Percentiles rank a stretch among this genome's conserved stretches.
Conservation (phyloP, 1,140 invertebrate genomes). For the Magallana angulata region DNA sequence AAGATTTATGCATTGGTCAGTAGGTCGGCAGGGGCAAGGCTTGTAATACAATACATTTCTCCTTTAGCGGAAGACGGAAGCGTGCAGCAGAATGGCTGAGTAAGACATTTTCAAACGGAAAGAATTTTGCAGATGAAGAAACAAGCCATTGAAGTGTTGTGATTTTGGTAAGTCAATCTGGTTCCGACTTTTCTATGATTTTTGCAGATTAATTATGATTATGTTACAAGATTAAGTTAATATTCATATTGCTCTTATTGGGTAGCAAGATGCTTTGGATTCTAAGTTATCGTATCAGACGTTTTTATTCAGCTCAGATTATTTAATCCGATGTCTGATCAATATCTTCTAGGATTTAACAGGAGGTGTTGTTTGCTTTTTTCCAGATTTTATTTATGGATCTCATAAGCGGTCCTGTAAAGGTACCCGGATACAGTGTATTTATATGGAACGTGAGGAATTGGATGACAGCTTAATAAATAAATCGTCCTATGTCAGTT, state of each 20-base stretch:
- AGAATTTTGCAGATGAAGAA: not conserved
- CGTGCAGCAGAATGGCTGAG: not conserved
- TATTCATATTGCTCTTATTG: too few relatives aligned
- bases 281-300: too few relatives aligned
- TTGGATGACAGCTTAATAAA: constrained; percentile 27
- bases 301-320: too few relatives aligned
- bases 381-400: constrained; percentile 28
- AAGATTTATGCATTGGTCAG: not conserved
- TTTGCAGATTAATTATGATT: too few relatives aligned
- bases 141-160: constrained; percentile 25
- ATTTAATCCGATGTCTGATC: too few relatives aligned
- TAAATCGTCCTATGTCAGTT: constrained; percentile 29
- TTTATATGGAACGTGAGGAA: constrained; percentile 23
- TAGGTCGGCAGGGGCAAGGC: not conserved
- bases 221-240: too few relatives aligned
- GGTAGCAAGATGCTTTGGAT: too few relatives aligned
- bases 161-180: not conserved
- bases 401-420: not conserved
- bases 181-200: too few relatives aligned
- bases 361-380: not conserved
- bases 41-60: not conserved
- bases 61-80: constrained; percentile 3
- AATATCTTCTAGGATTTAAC: not conserved
- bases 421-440: constrained; percentile 14
- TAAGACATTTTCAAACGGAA: not conserved